Evolutionary conservation across 2,888 invertebrate species (phyloP).

Genomic region (Morpho helenor): DNA sequence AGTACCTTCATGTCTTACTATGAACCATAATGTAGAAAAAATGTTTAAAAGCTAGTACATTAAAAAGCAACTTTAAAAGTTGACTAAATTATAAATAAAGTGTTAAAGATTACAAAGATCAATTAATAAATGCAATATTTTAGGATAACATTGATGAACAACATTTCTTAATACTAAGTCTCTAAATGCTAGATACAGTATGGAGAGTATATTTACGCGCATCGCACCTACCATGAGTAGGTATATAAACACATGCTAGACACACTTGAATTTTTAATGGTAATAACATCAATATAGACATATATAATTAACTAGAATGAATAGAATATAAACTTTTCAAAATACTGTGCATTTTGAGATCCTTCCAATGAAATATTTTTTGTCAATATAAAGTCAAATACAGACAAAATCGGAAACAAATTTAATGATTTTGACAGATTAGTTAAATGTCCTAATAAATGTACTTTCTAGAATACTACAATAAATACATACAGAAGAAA

Average conservation of each 20-base stretch:
- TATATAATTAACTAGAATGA: too few species aligned
- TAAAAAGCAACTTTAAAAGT: conserved; percentile 6
- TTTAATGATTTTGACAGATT: too few species aligned
- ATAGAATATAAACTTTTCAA: too few species aligned
- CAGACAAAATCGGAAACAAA: too few species aligned
- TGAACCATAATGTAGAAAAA: background rate
- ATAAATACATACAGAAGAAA: background rate
- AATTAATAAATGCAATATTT: conserved; percentile 25
- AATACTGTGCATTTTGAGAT: too few species aligned
- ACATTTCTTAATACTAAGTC: conserved; percentile 15
- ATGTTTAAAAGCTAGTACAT: background rate
- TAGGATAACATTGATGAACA: conserved; percentile 25
- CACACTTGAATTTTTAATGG: background rate
- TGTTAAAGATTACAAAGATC: conserved; percentile 13
- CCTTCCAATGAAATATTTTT: too few species aligned
- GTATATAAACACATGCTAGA: too few species aligned
- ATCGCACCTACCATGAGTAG: too few species aligned
- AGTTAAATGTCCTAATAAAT: too few species aligned
- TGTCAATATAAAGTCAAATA: too few species aligned
- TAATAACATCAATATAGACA: too few species aligned
- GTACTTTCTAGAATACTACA: too few species aligned
- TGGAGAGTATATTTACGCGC: background rate
- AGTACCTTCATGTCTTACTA: conserved; percentile 10
- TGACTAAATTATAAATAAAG: conserved; percentile 5
- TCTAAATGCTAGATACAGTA: conserved; percentile 5